Conservation (phyloP, 2,888 invertebrate species). For the Temnothorax unifasciatus region DNA sequence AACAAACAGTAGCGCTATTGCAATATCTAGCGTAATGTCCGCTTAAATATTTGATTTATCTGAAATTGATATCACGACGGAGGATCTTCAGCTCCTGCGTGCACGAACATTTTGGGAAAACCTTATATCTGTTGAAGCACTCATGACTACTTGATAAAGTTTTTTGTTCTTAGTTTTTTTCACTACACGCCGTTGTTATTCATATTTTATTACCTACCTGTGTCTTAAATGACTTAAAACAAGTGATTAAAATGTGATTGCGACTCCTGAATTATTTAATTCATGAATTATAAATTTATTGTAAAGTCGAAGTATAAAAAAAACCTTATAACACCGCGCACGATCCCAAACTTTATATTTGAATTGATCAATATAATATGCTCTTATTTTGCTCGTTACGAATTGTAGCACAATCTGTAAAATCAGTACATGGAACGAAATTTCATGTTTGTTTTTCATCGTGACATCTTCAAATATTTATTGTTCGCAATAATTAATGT, state of each 20-base stretch:
- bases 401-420: neutral
- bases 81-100: neutral
- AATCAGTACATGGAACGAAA: neutral
- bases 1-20: constrained; percentile 44
- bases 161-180: neutral
- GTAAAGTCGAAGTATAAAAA: neutral
- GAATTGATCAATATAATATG: neutral
- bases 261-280: constrained; percentile 13
- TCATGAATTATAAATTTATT: neutral
- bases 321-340: neutral
- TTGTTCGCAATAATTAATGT: constrained; percentile 8
- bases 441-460: neutral
- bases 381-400: neutral
- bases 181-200: neutral
- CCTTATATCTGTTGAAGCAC: neutral
- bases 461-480: constrained; percentile 7
- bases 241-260: neutral
- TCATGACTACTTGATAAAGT: neutral
- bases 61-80: constrained; percentile 22
- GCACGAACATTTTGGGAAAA: constrained; percentile 7
- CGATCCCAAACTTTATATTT: constrained; percentile 2
- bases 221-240: no score
- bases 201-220: neutral
- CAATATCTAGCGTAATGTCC: constrained; percentile 54
- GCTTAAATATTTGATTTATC: constrained; percentile 54